Evolutionary conservation across 2,888 invertebrate genomes (phyloP), one percentile per base, ranked within the genome.

Genomic region (Hypomecis atomaria): DNA sequence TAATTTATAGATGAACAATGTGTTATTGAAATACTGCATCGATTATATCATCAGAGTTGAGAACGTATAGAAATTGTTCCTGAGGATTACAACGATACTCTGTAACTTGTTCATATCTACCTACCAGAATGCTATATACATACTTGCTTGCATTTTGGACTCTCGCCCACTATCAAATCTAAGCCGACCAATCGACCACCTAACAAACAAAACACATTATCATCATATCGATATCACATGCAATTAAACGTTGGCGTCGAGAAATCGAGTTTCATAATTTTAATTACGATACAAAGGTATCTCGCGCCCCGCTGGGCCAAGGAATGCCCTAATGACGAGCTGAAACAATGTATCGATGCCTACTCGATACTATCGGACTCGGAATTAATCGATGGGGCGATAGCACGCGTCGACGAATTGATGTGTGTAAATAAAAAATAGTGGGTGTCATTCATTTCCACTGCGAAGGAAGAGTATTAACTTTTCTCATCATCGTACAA

Each of bases 201-300:
- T 59, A 59, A 57, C 65, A 53, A 60, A 54, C 53, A 59, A 59
- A 59, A 50, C 59, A 59, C 59, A 61, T 44, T 38, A 57, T 57
- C 57, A 52, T 56, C 52, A 59, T 82, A 85, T 86, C 82, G 78
- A 85, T 85, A 83, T 80, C 80, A 66, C 71, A 78, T 75, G 71
- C 77, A 82, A 84, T 85, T 79, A 82, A 76, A 75, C 69, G 82
- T 84, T 76, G 84, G 84, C 83, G 84, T 79, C 75, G 74, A 50
- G 59, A 40, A 42, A 57, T 50, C 75, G 74, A 71, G 72, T 85
- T 87, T 85, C 80, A 81, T 85, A 82, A 85, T 88, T 86, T 86
- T 90, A 90, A 91, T 91, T 88, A 90, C 78, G 72, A 80, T 77
- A 88, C 90, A 64, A 59, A 59, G 64, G 13, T 55, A 56, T 33